phyloP scores from a whole-genome alignment of 2,797 vertebrate genomes.

The Cynodonichthys magdalenae region DNA sequence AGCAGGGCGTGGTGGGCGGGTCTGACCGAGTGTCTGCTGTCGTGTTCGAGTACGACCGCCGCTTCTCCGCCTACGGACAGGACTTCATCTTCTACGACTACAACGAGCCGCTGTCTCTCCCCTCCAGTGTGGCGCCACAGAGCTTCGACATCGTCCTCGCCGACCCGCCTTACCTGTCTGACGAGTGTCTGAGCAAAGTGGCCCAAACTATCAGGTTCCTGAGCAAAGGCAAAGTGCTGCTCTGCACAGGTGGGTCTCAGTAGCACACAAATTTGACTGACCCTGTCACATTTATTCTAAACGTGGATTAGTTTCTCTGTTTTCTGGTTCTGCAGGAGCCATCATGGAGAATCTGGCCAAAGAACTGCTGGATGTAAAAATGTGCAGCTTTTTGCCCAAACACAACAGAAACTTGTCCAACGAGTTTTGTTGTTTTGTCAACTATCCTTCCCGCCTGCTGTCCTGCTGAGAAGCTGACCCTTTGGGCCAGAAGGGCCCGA shows the following conservation, averaged over 20 bases:
- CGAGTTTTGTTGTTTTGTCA: slow-evolving; percentile 92
- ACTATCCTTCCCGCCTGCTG: slow-evolving; percentile 87
- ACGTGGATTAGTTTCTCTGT: too few relatives aligned
- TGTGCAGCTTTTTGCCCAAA: slow-evolving; percentile 88
- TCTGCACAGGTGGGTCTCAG: slow-evolving; percentile 90
- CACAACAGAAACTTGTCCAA: slow-evolving; percentile 91
- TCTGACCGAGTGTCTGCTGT: slow-evolving; percentile 60
- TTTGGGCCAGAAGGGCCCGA: background rate
- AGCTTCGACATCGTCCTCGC: slow-evolving; percentile 92
- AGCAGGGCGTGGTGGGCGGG: slow-evolving; percentile 74
- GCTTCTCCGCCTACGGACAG: slow-evolving; percentile 88
- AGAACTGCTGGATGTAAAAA: slow-evolving; percentile 84
- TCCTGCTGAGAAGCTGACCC: slow-evolving; percentile 23
- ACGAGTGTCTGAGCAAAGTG: slow-evolving; percentile 92
- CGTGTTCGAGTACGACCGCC: slow-evolving; percentile 90
- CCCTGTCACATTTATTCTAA: background rate
- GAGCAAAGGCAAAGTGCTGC: slow-evolving; percentile 89
- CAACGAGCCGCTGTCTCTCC: slow-evolving; percentile 85
- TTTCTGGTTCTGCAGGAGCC: slow-evolving; percentile 78
- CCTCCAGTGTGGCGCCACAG: slow-evolving; percentile 68
- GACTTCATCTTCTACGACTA: slow-evolving; percentile 96
- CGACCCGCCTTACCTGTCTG: slow-evolving; percentile 93
- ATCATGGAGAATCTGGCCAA: slow-evolving; percentile 88
- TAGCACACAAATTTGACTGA: background rate
- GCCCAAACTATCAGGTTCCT: slow-evolving; percentile 87